Evolutionary conservation across 2,797 vertebrate genomes (phyloP), one percentile per base, ranked within the genome.

Genomic region (Glyptemys insculpta): DNA sequence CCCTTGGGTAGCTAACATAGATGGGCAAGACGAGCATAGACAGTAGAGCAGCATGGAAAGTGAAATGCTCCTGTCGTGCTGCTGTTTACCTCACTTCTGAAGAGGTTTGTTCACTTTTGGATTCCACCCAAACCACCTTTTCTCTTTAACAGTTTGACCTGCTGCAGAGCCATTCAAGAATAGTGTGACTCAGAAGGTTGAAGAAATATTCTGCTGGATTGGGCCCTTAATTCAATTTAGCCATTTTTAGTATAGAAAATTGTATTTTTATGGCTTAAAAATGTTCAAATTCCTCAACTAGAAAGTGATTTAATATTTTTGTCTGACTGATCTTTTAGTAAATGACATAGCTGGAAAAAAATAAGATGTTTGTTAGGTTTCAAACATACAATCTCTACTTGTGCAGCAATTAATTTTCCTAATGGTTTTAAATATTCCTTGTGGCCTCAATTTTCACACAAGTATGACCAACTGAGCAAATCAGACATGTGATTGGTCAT

Each of bases 241-340:
- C 95, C 96, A 94, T 44, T 76, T 76, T 8, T 76, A 47, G 44
- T 27, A 9, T 15, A 95, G 86, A 93, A 96, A 96, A 89, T 94
- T 91, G 92, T 92, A 92, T 97, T 94, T 95, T 91, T 97, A 95
- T 96, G 96, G 92, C 94, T 94, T 94, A 95, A 96, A 97, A 93
- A 95, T 95, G 86, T 87, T 97, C 49, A 93, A 82, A 89, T 94
- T 89, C 94, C 91, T 97, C 95, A 95, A 53, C 94, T 81, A n/a
- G 0, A 0, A 95, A 96, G 88, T 27, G 53, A 93, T 96, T 97
- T 95, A 95, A 92, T 91, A 97, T 94, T 83, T 95, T 76, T 89
- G 92, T 14, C 31, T 88, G 94, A 91, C 34, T 44, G 27, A 31
- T 12, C 59, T 91, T 91, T 83, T 83, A 68, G 90, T 29, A 88